A percentile compares a stretch with the other conserved stretches of the same genome.
phyloP scores from a whole-genome alignment of 2,797 vertebrate species.

The Sciurus vulgaris region DNA sequence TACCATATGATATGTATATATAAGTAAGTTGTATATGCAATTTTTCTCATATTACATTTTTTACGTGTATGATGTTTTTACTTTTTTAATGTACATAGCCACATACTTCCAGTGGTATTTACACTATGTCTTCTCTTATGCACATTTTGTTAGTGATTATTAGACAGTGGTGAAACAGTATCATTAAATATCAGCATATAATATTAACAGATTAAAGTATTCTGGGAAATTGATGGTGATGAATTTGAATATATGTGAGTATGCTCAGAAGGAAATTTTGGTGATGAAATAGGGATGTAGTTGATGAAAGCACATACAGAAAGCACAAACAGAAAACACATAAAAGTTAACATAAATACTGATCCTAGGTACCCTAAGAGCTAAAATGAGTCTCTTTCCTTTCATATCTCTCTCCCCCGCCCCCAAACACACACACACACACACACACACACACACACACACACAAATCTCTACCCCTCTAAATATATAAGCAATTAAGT shows the following conservation, averaged over 20 bases:
- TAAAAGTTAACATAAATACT: background rate
- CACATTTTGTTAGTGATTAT: background rate
- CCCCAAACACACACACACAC: too few relatives aligned
- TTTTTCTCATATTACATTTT: background rate
- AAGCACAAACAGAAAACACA: too few relatives aligned
- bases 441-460: background rate
- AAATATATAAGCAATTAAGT: background rate
- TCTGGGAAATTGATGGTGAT: background rate
- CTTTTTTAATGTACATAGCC: background rate
- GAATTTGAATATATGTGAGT: background rate
- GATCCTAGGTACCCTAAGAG: background rate
- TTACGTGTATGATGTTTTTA: background rate
- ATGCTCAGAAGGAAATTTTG: background rate
- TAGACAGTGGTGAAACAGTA: background rate
- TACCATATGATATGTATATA: background rate
- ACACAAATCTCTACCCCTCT: background rate
- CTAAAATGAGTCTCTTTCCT: background rate
- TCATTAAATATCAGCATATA: constrained; percentile 12
- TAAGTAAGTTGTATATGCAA: background rate
- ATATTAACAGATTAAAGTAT: background rate
- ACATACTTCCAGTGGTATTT: background rate
- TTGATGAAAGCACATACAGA: background rate
- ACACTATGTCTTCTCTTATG: background rate
- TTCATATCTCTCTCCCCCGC: too few relatives aligned
- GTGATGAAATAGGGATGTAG: background rate